Percentiles rank a stretch among this genome's conserved stretches.
Conservation (phyloP, 2,797 vertebrate species). For the Phrynocephalus guinanensis region DNA sequence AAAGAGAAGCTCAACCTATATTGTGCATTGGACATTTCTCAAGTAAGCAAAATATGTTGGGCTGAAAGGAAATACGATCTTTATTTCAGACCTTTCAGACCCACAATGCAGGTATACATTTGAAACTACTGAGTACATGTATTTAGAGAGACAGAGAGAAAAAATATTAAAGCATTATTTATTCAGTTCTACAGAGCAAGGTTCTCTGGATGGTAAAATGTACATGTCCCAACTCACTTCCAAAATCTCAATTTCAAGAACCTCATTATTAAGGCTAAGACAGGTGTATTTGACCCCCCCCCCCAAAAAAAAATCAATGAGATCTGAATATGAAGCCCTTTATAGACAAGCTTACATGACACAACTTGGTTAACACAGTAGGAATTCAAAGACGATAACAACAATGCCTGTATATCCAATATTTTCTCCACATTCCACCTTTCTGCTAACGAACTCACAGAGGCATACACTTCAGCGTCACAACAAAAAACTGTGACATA, state of each 20-base stretch:
- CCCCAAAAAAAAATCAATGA: too few species aligned
- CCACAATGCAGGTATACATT: not conserved
- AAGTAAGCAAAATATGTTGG: not conserved
- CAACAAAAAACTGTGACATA: too few species aligned
- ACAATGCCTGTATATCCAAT: not conserved
- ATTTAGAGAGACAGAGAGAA: not conserved
- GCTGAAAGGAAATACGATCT: not conserved
- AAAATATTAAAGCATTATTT: not conserved
- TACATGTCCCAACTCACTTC: not conserved
- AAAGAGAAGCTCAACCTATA: not conserved
- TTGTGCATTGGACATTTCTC: fast-evolving
- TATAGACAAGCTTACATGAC: too few species aligned
- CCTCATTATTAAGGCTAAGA: not conserved
- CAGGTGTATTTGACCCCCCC: not conserved
- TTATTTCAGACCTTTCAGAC: not conserved
- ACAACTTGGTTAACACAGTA: not conserved
- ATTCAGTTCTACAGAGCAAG: not conserved
- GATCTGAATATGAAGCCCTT: not conserved
- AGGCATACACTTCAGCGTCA: too few species aligned
- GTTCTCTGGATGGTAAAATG: not conserved
- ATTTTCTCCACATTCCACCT: not conserved
- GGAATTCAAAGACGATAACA: not conserved
- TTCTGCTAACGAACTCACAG: not conserved
- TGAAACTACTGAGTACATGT: not conserved
- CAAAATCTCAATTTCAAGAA: not conserved